phyloP scores from a whole-genome alignment of 2,113 vertebrate genomes.

The Boleophthalmus pectinirostris region DNA sequence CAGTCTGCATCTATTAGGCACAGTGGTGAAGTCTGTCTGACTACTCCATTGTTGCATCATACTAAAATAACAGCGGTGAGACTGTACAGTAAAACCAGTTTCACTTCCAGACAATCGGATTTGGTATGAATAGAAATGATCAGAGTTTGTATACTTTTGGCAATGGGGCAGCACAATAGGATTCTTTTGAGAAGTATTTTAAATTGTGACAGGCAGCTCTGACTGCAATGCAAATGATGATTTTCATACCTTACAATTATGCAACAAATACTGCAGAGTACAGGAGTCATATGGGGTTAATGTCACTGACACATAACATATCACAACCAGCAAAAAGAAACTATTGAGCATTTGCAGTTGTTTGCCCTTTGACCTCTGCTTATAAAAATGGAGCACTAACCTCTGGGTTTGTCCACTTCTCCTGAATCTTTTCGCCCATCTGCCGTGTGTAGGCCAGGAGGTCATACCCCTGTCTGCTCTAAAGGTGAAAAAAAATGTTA shows the following conservation, averaged over 20 bases:
- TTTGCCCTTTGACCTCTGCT: conserved; percentile 4
- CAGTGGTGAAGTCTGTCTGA: neutral
- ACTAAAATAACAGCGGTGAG: neutral
- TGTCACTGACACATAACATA: too few relatives aligned
- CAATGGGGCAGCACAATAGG: too few relatives aligned
- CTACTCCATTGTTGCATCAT: neutral
- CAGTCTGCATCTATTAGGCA: neutral
- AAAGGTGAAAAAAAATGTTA: conserved; percentile 28
- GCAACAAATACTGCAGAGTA: too few relatives aligned
- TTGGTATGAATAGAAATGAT: too few relatives aligned
- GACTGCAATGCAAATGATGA: too few relatives aligned
- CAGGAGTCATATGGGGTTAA: too few relatives aligned
- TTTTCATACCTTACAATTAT: too few relatives aligned
- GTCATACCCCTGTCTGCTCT: conserved; percentile 81
- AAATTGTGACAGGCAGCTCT: too few relatives aligned
- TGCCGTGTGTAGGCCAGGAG: conserved; percentile 82
- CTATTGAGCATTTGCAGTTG: neutral
- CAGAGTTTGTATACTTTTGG: too few relatives aligned
- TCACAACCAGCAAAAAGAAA: too few relatives aligned
- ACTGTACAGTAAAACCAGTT: neutral
- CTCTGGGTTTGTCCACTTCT: conserved; percentile 86
- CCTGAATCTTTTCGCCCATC: conserved; percentile 86
- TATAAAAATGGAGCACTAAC: conserved; percentile 67
- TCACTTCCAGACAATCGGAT: neutral
- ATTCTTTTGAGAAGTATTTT: too few relatives aligned